Evolutionary conservation across 2,888 invertebrate species (phyloP).

Genomic region (Leptinotarsa peninsularis): DNA sequence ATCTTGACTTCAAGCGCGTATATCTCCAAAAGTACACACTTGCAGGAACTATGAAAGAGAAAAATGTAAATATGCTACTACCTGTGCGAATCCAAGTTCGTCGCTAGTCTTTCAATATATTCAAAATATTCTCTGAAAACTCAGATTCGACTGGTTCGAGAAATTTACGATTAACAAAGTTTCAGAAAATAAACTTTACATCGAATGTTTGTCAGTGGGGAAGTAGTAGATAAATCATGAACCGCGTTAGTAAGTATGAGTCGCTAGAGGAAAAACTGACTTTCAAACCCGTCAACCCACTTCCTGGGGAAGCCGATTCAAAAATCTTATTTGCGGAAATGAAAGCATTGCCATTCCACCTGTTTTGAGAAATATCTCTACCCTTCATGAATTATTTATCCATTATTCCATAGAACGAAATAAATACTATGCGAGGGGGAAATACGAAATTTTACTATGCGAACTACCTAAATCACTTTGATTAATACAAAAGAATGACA

Average conservation of each 20-base stretch:
- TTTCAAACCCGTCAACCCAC: background rate
- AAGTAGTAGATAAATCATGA: background rate
- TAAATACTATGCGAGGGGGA: background rate
- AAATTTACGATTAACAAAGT: background rate
- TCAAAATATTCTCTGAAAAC: no score
- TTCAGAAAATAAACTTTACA: background rate
- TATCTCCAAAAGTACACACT: no score
- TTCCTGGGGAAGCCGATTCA: background rate
- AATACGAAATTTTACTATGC: background rate
- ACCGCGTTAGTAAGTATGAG: background rate
- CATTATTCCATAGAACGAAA: background rate
- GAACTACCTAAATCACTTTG: no score
- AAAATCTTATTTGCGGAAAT: slow-evolving; percentile 1
- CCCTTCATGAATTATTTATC: background rate
- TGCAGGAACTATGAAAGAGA: no score
- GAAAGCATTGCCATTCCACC: slow-evolving; percentile 1
- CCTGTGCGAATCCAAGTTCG: no score
- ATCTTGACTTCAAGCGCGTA: no score
- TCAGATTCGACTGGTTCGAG: no score
- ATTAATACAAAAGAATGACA: no score
- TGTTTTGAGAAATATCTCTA: background rate
- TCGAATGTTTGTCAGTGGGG: background rate
- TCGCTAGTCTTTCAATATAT: no score
- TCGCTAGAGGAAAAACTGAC: background rate
- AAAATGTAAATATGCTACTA: no score